Conservation (phyloP, 2,888 invertebrate genomes). For the Drosophila leonis region DNA sequence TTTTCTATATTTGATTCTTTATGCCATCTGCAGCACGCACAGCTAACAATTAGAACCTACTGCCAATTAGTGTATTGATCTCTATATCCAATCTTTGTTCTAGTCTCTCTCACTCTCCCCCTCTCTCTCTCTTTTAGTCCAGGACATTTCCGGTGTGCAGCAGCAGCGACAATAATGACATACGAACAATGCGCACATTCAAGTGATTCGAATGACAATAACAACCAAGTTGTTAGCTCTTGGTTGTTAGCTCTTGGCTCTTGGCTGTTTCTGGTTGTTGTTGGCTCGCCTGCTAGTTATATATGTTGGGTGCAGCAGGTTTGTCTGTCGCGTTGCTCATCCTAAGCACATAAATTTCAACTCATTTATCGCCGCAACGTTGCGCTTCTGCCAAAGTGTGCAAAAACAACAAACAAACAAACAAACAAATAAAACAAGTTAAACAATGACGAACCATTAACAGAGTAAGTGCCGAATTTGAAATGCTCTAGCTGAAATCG, state of each 20-base stretch:
- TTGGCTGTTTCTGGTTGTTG: slow-evolving; percentile 10
- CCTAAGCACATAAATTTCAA: slow-evolving; percentile 64
- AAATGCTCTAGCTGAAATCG: slow-evolving; percentile 2
- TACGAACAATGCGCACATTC: slow-evolving; percentile 55
- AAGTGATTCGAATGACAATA: slow-evolving; percentile 64
- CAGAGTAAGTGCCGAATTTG: slow-evolving; percentile 4
- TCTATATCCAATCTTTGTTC: slow-evolving; percentile 6
- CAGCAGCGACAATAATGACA: slow-evolving; percentile 45
- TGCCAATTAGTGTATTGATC: slow-evolving; percentile 40
- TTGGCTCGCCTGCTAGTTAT: not conserved
- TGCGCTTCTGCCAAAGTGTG: slow-evolving; percentile 61
- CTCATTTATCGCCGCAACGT: slow-evolving; percentile 59
- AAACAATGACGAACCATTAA: slow-evolving; percentile 1
- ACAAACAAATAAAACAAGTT: slow-evolving; percentile 57
- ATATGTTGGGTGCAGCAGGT: slow-evolving; percentile 50
- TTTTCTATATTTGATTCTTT: not conserved
- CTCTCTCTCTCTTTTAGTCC: not conserved
- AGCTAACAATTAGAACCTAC: slow-evolving; percentile 10
- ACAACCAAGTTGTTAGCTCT: slow-evolving; percentile 52
- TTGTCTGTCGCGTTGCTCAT: slow-evolving; percentile 39
- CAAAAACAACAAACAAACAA: slow-evolving; percentile 37
- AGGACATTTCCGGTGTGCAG: slow-evolving; percentile 45
- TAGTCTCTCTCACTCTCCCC: not conserved
- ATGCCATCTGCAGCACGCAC: not conserved
- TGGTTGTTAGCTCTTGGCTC: slow-evolving; percentile 18